A percentile compares a stretch with the other conserved stretches of the same genome.
phyloP scores from a whole-genome alignment of 2,888 invertebrate species.

The Neoitamus cyanurus region DNA sequence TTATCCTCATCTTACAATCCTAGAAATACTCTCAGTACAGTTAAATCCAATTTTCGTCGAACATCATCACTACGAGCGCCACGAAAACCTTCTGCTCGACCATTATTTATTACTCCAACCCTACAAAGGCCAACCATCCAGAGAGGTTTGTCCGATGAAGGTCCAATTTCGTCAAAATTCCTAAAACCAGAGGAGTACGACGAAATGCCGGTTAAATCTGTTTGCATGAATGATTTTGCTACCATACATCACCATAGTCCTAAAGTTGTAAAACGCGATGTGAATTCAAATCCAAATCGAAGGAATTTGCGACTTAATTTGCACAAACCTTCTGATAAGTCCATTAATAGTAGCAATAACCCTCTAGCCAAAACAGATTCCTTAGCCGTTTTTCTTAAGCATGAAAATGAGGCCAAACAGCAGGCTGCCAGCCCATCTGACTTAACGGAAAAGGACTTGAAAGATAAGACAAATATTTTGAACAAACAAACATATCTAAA shows the following conservation, averaged over 20 bases:
- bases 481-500: constrained; percentile 66
- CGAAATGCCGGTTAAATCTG: constrained; percentile 66
- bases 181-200: constrained; percentile 66
- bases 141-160: constrained; percentile 66
- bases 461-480: constrained; percentile 64
- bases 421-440: neutral
- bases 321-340: constrained; percentile 11
- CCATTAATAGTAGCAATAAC: neutral
- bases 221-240: constrained; percentile 64
- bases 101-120: constrained; percentile 55
- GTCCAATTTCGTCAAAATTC: constrained; percentile 65
- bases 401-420: constrained; percentile 60
- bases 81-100: constrained; percentile 60
- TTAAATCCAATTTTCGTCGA: constrained; percentile 62
- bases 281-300: constrained; percentile 50
- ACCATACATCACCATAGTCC: constrained; percentile 35
- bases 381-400: constrained; percentile 64
- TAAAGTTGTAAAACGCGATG: constrained; percentile 52
- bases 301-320: constrained; percentile 53
- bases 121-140: constrained; percentile 62
- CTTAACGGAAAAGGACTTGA: constrained; percentile 61
- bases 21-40: constrained; percentile 49
- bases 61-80: constrained; percentile 64
- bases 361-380: constrained; percentile 63
- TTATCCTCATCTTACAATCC: constrained; percentile 57